A percentile compares a stretch with the other conserved stretches of the same genome.
phyloP scores from a whole-genome alignment of 2,797 vertebrate species.

The Pyrocephalus nanus region DNA sequence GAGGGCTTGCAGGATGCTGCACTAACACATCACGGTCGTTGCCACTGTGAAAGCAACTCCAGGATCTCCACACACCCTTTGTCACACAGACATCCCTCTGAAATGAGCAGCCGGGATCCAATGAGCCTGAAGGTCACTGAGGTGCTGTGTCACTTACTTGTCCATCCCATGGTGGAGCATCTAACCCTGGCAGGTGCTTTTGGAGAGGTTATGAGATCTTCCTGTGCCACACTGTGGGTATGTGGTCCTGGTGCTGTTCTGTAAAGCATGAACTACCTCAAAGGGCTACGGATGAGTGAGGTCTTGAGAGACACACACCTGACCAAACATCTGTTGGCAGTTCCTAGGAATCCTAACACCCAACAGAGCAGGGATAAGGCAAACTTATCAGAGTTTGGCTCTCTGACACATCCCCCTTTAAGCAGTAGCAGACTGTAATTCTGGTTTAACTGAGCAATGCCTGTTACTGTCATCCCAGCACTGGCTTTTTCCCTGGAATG shows the following conservation, averaged over 20 bases:
- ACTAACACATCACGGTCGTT: rapidly evolving
- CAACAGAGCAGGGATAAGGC: background rate
- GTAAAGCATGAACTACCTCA: background rate
- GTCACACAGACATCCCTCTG: background rate
- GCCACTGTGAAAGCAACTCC: background rate
- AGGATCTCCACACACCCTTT: background rate
- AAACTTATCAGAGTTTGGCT: background rate
- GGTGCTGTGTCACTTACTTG: background rate
- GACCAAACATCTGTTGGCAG: background rate
- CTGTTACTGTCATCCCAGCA: background rate
- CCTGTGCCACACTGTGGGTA: background rate
- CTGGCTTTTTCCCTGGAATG: background rate
- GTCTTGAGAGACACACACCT: background rate
- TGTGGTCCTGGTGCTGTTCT: background rate
- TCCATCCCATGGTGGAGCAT: background rate
- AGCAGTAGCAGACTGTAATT: background rate
- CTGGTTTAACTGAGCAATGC: background rate
- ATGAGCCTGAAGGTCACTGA: background rate
- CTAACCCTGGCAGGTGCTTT: background rate
- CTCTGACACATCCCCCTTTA: background rate
- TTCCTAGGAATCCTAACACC: background rate
- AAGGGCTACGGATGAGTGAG: background rate
- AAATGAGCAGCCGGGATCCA: background rate
- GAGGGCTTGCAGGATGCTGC: background rate
- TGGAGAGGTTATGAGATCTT: background rate